A percentile compares a stretch with the other conserved stretches of the same genome.
Evolutionary conservation across 2,113 vertebrate species (phyloP).

Genomic region (Triplophysa dalaica): DNA sequence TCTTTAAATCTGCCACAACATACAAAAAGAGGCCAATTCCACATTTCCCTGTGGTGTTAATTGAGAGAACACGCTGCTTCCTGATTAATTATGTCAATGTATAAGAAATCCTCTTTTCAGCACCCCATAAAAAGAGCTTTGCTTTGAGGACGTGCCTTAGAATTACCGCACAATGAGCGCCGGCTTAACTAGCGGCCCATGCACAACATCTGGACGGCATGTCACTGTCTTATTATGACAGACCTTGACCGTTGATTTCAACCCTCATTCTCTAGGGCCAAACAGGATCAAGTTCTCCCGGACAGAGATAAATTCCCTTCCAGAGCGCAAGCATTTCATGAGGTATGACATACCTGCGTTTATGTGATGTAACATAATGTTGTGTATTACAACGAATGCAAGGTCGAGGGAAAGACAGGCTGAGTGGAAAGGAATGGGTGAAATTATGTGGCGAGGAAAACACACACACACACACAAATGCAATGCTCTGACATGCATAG

Average conservation of each 20-base stretch:
- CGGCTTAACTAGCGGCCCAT: background rate
- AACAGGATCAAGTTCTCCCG: conserved; percentile 17
- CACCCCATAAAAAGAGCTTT: conserved; percentile 64
- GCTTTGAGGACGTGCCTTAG: background rate
- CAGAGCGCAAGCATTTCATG: conserved; percentile 23
- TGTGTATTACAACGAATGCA: background rate
- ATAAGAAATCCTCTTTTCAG: conserved; percentile 81
- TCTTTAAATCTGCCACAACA: conserved; percentile 83
- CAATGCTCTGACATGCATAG: conserved; percentile 35
- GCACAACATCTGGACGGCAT: conserved; percentile 26
- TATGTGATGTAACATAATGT: conserved; percentile 16
- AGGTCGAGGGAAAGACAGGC: background rate
- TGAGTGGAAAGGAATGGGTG: conserved; percentile 16
- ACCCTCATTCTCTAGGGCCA: conserved; percentile 1
- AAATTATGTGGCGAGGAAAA: conserved; percentile 4
- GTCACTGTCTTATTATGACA: conserved; percentile 17
- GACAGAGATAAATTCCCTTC: conserved; percentile 28
- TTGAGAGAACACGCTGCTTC: conserved; percentile 86
- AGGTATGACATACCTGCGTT: background rate
- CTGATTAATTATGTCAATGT: conserved; percentile 92
- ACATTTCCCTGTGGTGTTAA: conserved; percentile 91
- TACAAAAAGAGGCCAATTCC: conserved; percentile 84
- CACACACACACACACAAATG: conserved; percentile 5
- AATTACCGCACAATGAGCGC: conserved; percentile 5
- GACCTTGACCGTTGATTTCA: conserved; percentile 22